Evolutionary conservation across 1,140 invertebrate species (phyloP), one percentile per base, ranked within the genome.

Genomic region (Sycophila sp.): DNA sequence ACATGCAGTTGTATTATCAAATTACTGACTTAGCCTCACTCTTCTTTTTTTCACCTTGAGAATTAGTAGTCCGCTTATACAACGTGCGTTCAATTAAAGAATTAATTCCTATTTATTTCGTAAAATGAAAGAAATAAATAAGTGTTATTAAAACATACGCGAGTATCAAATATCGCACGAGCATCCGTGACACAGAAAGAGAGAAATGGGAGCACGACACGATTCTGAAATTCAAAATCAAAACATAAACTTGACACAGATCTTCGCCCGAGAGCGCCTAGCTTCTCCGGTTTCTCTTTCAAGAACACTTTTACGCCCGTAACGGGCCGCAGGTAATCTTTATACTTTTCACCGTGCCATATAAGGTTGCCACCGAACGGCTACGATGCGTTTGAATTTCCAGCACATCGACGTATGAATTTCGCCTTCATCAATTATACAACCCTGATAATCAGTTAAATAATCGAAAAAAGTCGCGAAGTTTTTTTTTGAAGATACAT

Each of bases 241-340:
- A 58, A 67, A 45, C 28, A 36, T 68, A 60, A 68, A 68, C 66
- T 68, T 68, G 55, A 68, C 55, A 68, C 32, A 38, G 49, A 49
- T 68, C 66, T 58, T 13, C 19, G 13, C 2, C 4, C 24, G n/a
- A n/a, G n/a, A 49, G 28, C n/a, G 34, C 17, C 47, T 47, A 11
- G 19, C 7, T 10, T 58, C 58, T 45, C 17, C 64, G 28, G 55
- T n/a, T 36, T 17, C 22, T 11, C 30, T 59, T 68, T 68, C 42
- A 68, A 59, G 38, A 36, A 30, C 40, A 68, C 63, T 66, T 55
- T 51, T 65, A 24, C 22, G 22, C 13, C 2, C 34, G 30, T 62
- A 47, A 62, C 13, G 24, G n/a, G n/a, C n/a, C n/a, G 30, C 1
- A 34, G 30, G 32, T 34, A 15, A 56, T 10, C 24, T 28, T 53